Conservation (phyloP, 2,113 vertebrate genomes). For the Arizona elegans region DNA sequence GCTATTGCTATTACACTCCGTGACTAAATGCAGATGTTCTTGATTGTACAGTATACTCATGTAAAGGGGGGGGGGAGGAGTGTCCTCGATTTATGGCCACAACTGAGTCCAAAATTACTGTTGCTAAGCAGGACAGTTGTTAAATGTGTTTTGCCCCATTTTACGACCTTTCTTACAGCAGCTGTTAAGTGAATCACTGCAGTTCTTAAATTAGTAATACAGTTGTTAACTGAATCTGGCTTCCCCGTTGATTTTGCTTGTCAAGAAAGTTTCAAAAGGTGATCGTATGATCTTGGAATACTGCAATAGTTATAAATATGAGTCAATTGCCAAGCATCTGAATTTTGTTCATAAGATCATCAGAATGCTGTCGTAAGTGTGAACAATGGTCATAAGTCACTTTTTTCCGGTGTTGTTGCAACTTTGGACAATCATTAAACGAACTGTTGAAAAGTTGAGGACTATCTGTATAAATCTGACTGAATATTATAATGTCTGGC, state of each 20-base stretch:
- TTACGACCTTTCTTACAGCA: neutral
- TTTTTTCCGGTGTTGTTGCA: neutral
- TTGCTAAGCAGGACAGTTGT: neutral
- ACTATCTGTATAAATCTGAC: neutral
- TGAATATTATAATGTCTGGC: neutral
- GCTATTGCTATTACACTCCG: neutral
- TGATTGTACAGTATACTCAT: neutral
- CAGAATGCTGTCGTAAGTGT: neutral
- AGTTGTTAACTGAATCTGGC: neutral
- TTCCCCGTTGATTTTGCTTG: neutral
- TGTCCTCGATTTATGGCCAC: neutral
- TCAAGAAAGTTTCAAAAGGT: neutral
- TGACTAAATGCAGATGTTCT: too few relatives aligned
- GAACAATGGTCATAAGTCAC: neutral
- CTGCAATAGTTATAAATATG: neutral
- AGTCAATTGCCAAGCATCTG: neutral
- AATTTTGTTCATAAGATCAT: neutral
- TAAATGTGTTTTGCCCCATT: neutral
- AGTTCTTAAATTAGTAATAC: neutral
- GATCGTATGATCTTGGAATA: neutral
- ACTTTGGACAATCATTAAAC: neutral
- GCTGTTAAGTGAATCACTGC: neutral
- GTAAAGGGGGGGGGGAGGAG: neutral
- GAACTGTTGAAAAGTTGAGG: neutral
- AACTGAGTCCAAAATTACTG: neutral